Base-by-base conservation (phyloP, 2,888 invertebrate species). In the Rhopalosiphum nymphaeae region DNA sequence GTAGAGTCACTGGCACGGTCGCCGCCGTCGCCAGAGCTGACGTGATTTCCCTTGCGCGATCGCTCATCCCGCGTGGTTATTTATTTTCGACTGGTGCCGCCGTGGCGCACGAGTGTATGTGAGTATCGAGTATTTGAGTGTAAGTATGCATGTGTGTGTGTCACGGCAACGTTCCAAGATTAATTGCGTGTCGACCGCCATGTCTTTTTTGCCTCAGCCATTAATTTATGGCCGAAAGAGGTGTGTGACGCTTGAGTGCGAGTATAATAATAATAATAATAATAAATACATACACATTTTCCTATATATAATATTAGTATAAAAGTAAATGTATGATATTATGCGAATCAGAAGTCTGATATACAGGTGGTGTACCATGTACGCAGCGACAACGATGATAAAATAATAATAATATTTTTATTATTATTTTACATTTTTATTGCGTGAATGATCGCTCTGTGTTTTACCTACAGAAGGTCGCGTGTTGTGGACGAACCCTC, bases 141-240 rank as follows among this genome's bases (percentile, higher is more conserved):
- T 56, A n/a, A 29, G 91, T 42, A 16, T 16, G 56, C 10, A 13
- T 13, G 61, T 25, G 42, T 46, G 44, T 44, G 89, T 85, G 93
- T 90, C 93, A 89, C 93, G 93, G 93, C 85, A 46, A 78, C 78
- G 88, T 53, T 93, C 93, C 89, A 90, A 93, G 93, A 93, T 93
- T 93, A 93, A 93, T 93, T 93, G 93, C 89, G 85, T 90, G 93
- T 93, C 93, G 90, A 93, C 93, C 93, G 90, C 89, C 93, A 93
- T 93, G 93, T 93, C 93, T 85, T 90, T 85, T 78, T 93, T 29
- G 89, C 93, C 57, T 85, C 89, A 46, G 93, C 93, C 89, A 93
- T 93, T 93, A 93, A 93, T 93, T 93, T 93, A 93, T 61, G 85
- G 84, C 85, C 90, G 84, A 84, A 93, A 93, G 93, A 90, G 93